Evolutionary conservation across 2,113 vertebrate genomes (phyloP).

Genomic region (Cinclus mexicanus): DNA sequence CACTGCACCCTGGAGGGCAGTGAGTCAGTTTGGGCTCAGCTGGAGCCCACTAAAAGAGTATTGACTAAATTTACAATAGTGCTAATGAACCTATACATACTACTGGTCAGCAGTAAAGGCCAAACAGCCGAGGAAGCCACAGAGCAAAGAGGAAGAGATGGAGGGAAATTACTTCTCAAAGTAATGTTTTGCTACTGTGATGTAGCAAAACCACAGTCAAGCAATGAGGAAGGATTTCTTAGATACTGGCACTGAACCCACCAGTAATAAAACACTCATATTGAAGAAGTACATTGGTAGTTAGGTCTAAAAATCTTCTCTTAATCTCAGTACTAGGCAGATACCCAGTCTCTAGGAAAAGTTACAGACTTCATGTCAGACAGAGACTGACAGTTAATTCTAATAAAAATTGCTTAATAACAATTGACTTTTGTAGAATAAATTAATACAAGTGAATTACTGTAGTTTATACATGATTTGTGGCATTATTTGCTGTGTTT

Average conservation of each 20-base stretch:
- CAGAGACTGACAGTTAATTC: neutral
- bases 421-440: neutral
- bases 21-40: slow-evolving; percentile 52
- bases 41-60: slow-evolving; percentile 60
- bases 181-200: neutral
- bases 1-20: slow-evolving; percentile 48
- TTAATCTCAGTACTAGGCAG: neutral
- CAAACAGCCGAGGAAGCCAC: neutral
- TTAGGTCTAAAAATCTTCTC: neutral
- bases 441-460: neutral
- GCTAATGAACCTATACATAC: slow-evolving; percentile 51
- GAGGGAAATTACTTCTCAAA: neutral
- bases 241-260: neutral
- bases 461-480: neutral
- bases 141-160: neutral
- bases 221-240: neutral
- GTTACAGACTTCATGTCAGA: neutral
- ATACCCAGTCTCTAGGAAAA: neutral
- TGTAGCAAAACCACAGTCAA: neutral
- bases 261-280: neutral
- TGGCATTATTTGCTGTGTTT: neutral
- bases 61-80: slow-evolving; percentile 53
- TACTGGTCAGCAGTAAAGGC: slow-evolving; percentile 40
- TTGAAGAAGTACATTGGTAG: neutral
- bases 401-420: neutral